Evolutionary conservation across 2,113 vertebrate genomes (phyloP), one percentile per base, ranked within the genome.

Genomic region (Gallinago undulata): DNA sequence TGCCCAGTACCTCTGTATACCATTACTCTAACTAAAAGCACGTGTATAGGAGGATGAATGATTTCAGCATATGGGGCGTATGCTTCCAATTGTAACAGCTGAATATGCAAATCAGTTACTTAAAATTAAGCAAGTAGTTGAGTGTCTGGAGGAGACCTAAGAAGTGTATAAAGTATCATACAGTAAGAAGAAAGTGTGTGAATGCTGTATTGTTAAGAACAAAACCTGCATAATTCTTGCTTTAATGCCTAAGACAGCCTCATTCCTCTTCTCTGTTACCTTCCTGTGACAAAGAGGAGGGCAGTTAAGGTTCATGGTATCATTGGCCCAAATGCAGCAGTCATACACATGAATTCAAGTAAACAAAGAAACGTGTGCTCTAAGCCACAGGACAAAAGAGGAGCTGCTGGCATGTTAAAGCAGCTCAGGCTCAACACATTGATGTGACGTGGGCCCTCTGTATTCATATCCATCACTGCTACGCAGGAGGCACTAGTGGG

Each of bases 1-100:
- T n/a, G 19, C 48, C 37, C 41, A 18, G 1, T 22, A 15, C 24
- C 43, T 45, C 53, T 63, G 12, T 22, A 1, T 24, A 19, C 50
- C 14, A 7, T 67, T 72, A 24, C 30, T 80, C 19, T 30, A 39
- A 45, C 45, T 23, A 63, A 48, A 51, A 17, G 31, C 41, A 68
- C 0, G 6, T 0, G 2, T 30, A 28, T 31, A 45, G 45, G 48
- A 78, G 62, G n/a, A 55, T 5, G 35, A 63, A 50, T 35, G 51
- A 28, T 50, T 75, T 62, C 67, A 69, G 47, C 51, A 33, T 35
- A 48, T 28, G 35, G 53, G 59, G 81, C 6, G 35, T 64, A 6
- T 1, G 7, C 30, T 81, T 81, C 45, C n/a, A 66, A 2, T 17
- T 57, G 9, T 31, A 59, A 66, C 31, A 74, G 73, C 55, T 92